phyloP scores from a whole-genome alignment of 2,113 vertebrate genomes.

The Noctilio leporinus region DNA sequence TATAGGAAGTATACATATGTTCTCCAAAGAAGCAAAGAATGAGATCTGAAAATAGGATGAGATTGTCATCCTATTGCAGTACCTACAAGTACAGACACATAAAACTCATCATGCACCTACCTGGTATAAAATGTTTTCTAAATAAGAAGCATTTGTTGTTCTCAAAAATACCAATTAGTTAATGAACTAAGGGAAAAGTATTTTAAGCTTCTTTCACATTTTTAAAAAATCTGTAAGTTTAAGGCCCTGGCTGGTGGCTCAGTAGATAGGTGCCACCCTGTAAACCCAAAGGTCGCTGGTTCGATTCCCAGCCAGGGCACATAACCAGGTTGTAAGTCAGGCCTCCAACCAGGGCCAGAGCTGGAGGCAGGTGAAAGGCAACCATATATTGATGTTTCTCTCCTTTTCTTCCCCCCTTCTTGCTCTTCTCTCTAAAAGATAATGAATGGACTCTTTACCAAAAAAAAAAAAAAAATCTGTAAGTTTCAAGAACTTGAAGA shows the following conservation, averaged over 20 bases:
- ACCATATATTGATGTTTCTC: too few relatives aligned
- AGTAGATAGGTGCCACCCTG: too few relatives aligned
- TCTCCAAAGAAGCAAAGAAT: background rate
- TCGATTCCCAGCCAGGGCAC: too few relatives aligned
- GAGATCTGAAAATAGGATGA: background rate
- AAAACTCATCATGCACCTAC: background rate
- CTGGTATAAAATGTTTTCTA: background rate
- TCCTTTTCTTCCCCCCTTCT: too few relatives aligned
- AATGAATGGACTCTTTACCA: too few relatives aligned
- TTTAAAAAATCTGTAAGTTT: background rate
- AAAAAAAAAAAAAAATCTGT: background rate
- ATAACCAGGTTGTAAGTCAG: too few relatives aligned
- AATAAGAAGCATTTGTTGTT: background rate
- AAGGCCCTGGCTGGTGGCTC: too few relatives aligned
- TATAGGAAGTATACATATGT: background rate
- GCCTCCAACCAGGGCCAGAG: too few relatives aligned
- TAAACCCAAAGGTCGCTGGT: too few relatives aligned
- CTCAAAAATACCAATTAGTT: slow-evolving; percentile 5
- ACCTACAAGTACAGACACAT: background rate
- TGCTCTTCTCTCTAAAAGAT: too few relatives aligned
- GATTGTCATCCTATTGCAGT: fast-evolving
- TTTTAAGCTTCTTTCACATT: background rate
- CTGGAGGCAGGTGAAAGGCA: too few relatives aligned
- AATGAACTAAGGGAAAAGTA: background rate
- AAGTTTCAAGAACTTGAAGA: slow-evolving; percentile 18